These are phyloP conservation scores for Acanthoscelides obtectus DNA, from an alignment of 2,888 invertebrate species.

Conservation along the genomic window DNA sequence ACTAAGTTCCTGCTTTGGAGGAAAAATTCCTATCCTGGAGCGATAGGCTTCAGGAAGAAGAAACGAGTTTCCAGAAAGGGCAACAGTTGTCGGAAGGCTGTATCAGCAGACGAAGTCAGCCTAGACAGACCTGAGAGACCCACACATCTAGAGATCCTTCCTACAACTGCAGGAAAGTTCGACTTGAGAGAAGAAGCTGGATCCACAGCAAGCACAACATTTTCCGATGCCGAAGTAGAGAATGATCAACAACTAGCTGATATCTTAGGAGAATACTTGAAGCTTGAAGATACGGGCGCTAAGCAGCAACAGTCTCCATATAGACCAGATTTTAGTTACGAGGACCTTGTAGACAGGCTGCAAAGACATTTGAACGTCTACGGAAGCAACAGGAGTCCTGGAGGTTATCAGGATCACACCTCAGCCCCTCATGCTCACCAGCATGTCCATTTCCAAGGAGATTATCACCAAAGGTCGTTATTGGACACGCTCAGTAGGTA, in stretches of 20 bases:
- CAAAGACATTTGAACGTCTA: slow-evolving; percentile 53
- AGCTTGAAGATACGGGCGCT: slow-evolving; percentile 45
- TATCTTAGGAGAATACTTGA: slow-evolving; percentile 64
- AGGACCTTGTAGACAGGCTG: slow-evolving; percentile 60
- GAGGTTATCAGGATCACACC: slow-evolving; percentile 9
- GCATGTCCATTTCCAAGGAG: slow-evolving; percentile 46
- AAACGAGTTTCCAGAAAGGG: slow-evolving; percentile 55
- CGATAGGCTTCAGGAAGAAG: slow-evolving; percentile 55
- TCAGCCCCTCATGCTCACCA: slow-evolving; percentile 16
- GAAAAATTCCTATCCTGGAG: slow-evolving; percentile 77
- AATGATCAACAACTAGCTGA: slow-evolving; percentile 50
- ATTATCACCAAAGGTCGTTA: slow-evolving; percentile 56
- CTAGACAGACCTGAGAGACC: slow-evolving; percentile 46
- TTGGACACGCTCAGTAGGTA: slow-evolving; percentile 65
- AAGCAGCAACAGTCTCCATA: background rate
- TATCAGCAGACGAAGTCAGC: slow-evolving; percentile 62
- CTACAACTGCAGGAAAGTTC: slow-evolving; percentile 55
- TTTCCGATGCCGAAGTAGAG: background rate
- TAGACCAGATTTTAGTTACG: slow-evolving; percentile 50
- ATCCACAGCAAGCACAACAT: slow-evolving; percentile 13
- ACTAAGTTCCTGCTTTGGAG: slow-evolving; percentile 77
- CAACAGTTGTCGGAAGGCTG: slow-evolving; percentile 64
- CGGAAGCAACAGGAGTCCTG: slow-evolving; percentile 18
- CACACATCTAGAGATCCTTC: slow-evolving; percentile 37
- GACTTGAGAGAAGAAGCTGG: slow-evolving; percentile 59